Base-by-base conservation (phyloP, 2,888 invertebrate genomes). In the Bruchidius siliquastri region DNA sequence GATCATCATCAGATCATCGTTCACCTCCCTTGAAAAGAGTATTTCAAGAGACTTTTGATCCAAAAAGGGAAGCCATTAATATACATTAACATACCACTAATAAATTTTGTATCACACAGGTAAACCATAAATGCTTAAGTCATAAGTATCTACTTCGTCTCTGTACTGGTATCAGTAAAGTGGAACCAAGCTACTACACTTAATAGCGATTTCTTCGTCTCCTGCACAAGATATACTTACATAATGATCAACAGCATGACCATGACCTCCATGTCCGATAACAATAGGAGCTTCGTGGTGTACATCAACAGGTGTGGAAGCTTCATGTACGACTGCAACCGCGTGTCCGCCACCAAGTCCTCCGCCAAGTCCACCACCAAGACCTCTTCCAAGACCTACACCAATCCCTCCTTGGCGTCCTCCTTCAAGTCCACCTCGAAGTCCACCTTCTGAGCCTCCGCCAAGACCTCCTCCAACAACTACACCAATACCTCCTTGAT, bases 161-260 rank as follows among this genome's bases (percentile, higher is more conserved):
- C n/a, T n/a, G n/a, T n/a, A n/a, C n/a, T n/a, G n/a, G n/a, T n/a
- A n/a, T n/a, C n/a, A n/a, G n/a, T n/a, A n/a, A n/a, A n/a, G n/a
- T n/a, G n/a, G n/a, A n/a, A n/a, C n/a, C n/a, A n/a, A n/a, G n/a
- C n/a, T n/a, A n/a, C n/a, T n/a, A n/a, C n/a, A n/a, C n/a, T n/a
- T n/a, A n/a, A n/a, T n/a, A n/a, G n/a, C n/a, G n/a, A n/a, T n/a
- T n/a, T n/a, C n/a, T n/a, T n/a, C n/a, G n/a, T n/a, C n/a, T n/a
- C n/a, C n/a, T n/a, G n/a, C n/a, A n/a, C n/a, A n/a, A n/a, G n/a
- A n/a, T n/a, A 49, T 18, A 70, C 72, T 74, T 76, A 76, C 76
- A n/a, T 74, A 72, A 1, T 72, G n/a, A 30, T 76, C 76, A n/a
- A 76, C 74, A 22, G 74, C 76, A n/a, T 67, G 49, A 13, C 49